Percentiles rank a stretch among this genome's conserved stretches.
Conservation (phyloP, 2,888 invertebrate species). For the Chaitophorus viminalis region DNA sequence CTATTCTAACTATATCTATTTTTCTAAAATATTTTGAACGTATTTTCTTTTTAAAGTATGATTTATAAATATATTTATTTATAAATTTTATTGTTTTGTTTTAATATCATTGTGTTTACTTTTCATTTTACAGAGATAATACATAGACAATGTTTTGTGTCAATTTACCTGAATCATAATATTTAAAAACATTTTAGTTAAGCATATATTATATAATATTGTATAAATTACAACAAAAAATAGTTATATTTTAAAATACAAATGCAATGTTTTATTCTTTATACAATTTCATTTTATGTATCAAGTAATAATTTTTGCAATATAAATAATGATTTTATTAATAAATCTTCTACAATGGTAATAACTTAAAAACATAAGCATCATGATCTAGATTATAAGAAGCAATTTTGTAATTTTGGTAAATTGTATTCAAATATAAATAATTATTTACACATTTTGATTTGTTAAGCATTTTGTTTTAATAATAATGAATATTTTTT, state of each 20-base stretch:
- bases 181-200: slow-evolving; percentile 21
- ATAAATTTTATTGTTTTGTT: neutral
- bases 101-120: neutral
- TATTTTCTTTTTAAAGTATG: too few relatives aligned
- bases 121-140: slow-evolving; percentile 45
- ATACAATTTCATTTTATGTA: neutral
- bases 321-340: neutral
- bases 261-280: neutral
- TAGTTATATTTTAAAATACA: neutral
- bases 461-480: too few relatives aligned
- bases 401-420: too few relatives aligned
- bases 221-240: neutral
- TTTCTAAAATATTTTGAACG: too few relatives aligned
- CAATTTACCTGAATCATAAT: neutral
- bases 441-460: too few relatives aligned
- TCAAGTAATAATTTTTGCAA: neutral
- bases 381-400: too few relatives aligned
- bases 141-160: slow-evolving; percentile 30
- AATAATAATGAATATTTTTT: too few relatives aligned
- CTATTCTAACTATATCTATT: too few relatives aligned
- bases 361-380: neutral
- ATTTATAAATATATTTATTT: too few relatives aligned
- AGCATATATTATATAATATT: neutral
- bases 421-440: too few relatives aligned
- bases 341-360: neutral